Evolutionary conservation across 2,888 invertebrate genomes (phyloP), one percentile per base, ranked within the genome.

Genomic region (Crocallis elinguaria): DNA sequence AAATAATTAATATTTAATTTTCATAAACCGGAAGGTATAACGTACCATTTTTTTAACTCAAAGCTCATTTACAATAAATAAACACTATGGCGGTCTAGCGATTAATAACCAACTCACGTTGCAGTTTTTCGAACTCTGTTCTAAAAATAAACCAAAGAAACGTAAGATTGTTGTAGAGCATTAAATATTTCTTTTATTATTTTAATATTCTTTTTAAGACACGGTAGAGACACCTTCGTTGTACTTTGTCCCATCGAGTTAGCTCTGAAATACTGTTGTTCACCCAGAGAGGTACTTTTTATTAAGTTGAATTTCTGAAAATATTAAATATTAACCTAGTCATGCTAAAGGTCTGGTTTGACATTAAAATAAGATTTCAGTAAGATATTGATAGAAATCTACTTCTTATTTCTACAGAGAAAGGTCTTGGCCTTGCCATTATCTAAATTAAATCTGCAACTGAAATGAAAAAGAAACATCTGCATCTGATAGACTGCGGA

Each of bases 391-490:
- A 43, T 32, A 50, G 21, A 43, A 50, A 37, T 43, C 43, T 43
- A 32, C 25, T 25, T 43, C 19, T 12, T 33, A 27, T 19, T 39
- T 50, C 14, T 9, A 32, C 25, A 19, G 13, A 29, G 14, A 37
- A 38, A 9, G 21, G 36, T 46, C 27, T 54, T 49, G 42, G 19
- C 27, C 37, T 32, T 30, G 14, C 44, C 42, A 57, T 52, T 57
- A 57, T 52, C 52, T 36, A 52, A 57, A 57, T 57, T 39, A 45
- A 45, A 57, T 57, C 57, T 45, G 36, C 33, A 42, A 43, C 30
- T 46, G 43, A 38, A 48, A 44, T 38, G 49, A 38, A 38, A 29
- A 32, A 29, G 45, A 36, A 29, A 46, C 46, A 41, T 36, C 37
- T 43, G 50, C 33, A 45, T 50, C 41, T 38, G 55, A 46, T 50